phyloP scores from a whole-genome alignment of 2,888 invertebrate genomes.

The Nebria salina region DNA sequence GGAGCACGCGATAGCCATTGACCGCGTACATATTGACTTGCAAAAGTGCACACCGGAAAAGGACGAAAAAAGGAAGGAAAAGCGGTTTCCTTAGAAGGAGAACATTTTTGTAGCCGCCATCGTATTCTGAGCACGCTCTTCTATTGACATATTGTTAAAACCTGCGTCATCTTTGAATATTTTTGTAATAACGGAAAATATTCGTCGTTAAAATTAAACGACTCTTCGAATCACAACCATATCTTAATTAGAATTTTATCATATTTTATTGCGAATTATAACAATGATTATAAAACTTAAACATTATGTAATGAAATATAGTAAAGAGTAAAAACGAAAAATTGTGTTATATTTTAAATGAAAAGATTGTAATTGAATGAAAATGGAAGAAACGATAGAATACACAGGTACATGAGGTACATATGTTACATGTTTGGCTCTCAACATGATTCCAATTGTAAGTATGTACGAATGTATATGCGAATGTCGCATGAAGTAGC shows the following conservation, averaged over 20 bases:
- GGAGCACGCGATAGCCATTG: constrained; percentile 6
- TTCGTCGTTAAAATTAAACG: constrained; percentile 30
- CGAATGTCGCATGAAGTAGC: not conserved
- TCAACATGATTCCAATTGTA: not conserved
- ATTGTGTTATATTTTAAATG: not conserved
- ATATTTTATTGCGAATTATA: not conserved
- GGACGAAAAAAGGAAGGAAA: constrained; percentile 10
- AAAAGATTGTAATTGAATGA: not conserved
- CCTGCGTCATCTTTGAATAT: constrained; percentile 32
- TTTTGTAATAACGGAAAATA: constrained; percentile 30
- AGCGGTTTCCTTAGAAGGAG: not conserved
- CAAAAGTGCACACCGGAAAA: constrained; percentile 19
- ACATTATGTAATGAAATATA: not conserved
- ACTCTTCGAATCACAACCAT: not conserved
- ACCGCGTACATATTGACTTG: constrained; percentile 11
- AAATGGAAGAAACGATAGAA: not conserved
- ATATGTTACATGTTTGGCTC: not conserved
- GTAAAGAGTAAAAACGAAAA: not conserved
- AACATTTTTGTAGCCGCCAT: constrained; percentile 34
- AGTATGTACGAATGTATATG: no score
- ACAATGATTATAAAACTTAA: not conserved
- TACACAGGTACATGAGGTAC: not conserved
- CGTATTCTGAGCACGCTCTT: constrained; percentile 39
- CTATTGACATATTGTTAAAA: constrained; percentile 34
- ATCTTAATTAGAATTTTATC: constrained; percentile 7